These are phyloP conservation scores for Lepidochrysops patricia DNA, from an alignment of 2,888 invertebrate species.

Conservation along the genomic window DNA sequence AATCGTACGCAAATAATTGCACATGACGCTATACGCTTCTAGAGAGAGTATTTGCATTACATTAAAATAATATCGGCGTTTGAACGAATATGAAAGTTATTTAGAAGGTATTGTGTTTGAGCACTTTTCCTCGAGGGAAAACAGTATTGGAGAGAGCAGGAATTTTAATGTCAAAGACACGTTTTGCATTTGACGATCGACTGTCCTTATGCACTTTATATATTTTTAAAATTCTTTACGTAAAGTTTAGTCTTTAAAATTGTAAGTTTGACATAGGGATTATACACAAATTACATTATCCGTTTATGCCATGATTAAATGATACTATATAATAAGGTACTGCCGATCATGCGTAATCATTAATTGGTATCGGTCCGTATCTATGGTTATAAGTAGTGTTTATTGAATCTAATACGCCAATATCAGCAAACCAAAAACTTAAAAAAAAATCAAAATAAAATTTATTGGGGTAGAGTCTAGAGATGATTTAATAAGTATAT, in stretches of 20 bases:
- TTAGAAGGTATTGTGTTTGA: slow-evolving; percentile 18
- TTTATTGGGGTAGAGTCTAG: too few species aligned
- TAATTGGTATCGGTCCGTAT: too few species aligned
- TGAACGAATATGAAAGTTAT: slow-evolving; percentile 7
- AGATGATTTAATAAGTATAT: too few species aligned
- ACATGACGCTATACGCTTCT: neutral
- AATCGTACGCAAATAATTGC: slow-evolving; percentile 3
- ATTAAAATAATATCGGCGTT: slow-evolving; percentile 13
- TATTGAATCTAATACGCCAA: neutral
- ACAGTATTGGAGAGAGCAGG: slow-evolving; percentile 32
- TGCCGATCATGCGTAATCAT: too few species aligned
- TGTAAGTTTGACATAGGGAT: too few species aligned
- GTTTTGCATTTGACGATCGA: neutral
- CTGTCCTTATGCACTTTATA: neutral
- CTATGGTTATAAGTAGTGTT: too few species aligned
- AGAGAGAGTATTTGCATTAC: slow-evolving; percentile 9
- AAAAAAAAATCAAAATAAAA: too few species aligned
- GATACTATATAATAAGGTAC: too few species aligned
- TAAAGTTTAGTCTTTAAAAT: too few species aligned
- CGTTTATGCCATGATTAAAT: too few species aligned
- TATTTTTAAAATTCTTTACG: neutral
- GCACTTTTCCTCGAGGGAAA: slow-evolving; percentile 34
- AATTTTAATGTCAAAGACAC: slow-evolving; percentile 28
- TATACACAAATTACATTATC: too few species aligned
- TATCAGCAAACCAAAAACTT: neutral